Conservation (phyloP, 2,888 invertebrate species). For the Gandaritis pyraliata region DNA sequence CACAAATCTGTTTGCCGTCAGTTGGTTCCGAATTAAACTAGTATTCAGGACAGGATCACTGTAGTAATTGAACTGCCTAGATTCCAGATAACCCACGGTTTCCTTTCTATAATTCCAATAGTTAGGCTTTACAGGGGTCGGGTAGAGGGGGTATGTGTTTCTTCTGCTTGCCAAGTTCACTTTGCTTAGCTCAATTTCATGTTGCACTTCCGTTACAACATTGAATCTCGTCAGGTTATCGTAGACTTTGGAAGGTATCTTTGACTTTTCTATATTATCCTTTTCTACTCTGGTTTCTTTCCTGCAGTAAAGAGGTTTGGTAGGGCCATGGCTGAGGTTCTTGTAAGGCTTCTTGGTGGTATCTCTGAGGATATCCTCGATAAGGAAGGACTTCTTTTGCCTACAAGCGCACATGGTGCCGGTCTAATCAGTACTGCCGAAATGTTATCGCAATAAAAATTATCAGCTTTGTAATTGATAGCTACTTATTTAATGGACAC, state of each 20-base stretch:
- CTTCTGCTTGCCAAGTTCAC: constrained; percentile 62
- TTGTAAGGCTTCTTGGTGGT: constrained; percentile 60
- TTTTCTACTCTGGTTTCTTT: constrained; percentile 27
- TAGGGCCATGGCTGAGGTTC: constrained; percentile 61
- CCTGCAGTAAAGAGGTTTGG: constrained; percentile 56
- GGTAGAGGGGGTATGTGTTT: constrained; percentile 71
- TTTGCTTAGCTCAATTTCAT: constrained; percentile 57
- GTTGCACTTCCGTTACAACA: constrained; percentile 56
- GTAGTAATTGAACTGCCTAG: constrained; percentile 60
- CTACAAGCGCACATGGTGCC: constrained; percentile 77
- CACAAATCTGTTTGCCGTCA: constrained; percentile 65
- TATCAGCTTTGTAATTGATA: constrained; percentile 78
- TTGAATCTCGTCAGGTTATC: constrained; percentile 52
- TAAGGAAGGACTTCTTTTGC: constrained; percentile 73
- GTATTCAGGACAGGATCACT: constrained; percentile 68
- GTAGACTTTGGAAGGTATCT: background rate
- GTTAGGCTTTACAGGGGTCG: constrained; percentile 67
- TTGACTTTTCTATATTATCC: constrained; percentile 12
- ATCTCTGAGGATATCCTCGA: constrained; percentile 73
- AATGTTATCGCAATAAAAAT: constrained; percentile 64
- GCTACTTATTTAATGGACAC: constrained; percentile 79
- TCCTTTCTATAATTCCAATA: constrained; percentile 67
- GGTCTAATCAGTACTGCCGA: constrained; percentile 68
- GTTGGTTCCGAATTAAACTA: constrained; percentile 67
- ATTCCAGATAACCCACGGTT: constrained; percentile 50